Base-by-base conservation (phyloP, 2,888 invertebrate genomes). In the Drosophila pegasa region DNA sequence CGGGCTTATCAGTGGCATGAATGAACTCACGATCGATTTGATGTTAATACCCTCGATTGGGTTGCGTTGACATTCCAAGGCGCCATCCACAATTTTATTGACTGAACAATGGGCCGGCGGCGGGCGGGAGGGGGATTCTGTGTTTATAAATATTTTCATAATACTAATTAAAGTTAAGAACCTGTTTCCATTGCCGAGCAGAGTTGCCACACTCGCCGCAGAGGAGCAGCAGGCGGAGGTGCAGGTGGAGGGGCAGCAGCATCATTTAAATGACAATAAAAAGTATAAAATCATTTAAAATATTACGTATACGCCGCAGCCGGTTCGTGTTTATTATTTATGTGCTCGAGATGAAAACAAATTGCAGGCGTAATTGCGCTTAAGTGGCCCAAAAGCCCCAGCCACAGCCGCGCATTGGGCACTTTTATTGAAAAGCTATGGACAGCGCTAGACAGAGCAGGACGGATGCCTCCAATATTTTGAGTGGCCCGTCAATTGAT, bases 281-380 rank as follows among this genome's bases (percentile, higher is more conserved):
- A 69, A 56, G 63, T 63, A 85, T 83, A 79, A 83, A 84, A 79
- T 78, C 81, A 75, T 82, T 85, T 77, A 73, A 83, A 83, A 86
- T 85, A 84, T 84, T 84, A 85, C 85, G 83, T 82, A 84, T 77
- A 83, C 76, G 80, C 55, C 68, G 48, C 52, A 43, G 60, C 38
- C 40, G 48, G 40, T 56, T 63, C 61, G 52, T 55, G 56, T 69
- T 59, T 76, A 65, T 75, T 71, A 68, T 79, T 77, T 79, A 75
- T 76, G 64, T 51, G 62, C 50, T 61, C 66, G 65, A 78, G 78
- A 85, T 85, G 83, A 67, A 85, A 84, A 85, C 79, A 85, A 84
- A 84, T 84, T 87, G 85, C 75, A 77, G 31, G 56, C 82, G 82
- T 83, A 83, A 83, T 83, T 83, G 87, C 55, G 82, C 80, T 83